These are phyloP conservation scores for Araneus ventricosus DNA, from an alignment of 1,140 invertebrate genomes.

Conservation along the genomic window DNA sequence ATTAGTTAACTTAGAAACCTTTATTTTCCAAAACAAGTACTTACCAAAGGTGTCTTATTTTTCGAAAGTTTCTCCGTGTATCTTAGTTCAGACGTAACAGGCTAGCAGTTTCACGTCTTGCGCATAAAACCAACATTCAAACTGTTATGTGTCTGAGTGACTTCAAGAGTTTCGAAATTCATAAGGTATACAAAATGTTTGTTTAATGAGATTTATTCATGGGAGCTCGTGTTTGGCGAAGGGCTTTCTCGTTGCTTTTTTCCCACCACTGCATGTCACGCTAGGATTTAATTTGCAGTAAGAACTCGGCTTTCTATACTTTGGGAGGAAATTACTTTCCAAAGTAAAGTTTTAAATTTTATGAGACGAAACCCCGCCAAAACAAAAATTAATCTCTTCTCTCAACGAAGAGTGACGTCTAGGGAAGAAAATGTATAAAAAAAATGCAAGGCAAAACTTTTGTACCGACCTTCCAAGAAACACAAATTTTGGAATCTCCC, in stretches of 20 bases:
- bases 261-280: neutral
- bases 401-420: constrained; percentile 10
- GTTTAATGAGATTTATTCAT: constrained; percentile 37
- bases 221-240: constrained; percentile 3
- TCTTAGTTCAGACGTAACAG: neutral
- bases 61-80: neutral
- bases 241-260: neutral
- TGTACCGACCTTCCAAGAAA: neutral
- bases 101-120: neutral
- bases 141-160: neutral
- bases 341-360: constrained; percentile 32
- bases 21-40: neutral
- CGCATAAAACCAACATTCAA: constrained; percentile 9
- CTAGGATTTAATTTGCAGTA: constrained; percentile 24
- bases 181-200: constrained; percentile 31
- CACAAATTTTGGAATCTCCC: no score
- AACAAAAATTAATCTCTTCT: constrained; percentile 21
- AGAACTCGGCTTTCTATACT: constrained; percentile 3
- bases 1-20: neutral
- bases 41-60: neutral
- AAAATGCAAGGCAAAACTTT: neutral
- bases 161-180: constrained; percentile 11
- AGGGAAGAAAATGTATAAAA: neutral
- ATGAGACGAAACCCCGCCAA: constrained; percentile 4
- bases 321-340: constrained; percentile 20